Percentiles rank a stretch among this genome's conserved stretches.
Evolutionary conservation across 2,113 vertebrate species (phyloP).

Genomic region (Callopanchax toddi): DNA sequence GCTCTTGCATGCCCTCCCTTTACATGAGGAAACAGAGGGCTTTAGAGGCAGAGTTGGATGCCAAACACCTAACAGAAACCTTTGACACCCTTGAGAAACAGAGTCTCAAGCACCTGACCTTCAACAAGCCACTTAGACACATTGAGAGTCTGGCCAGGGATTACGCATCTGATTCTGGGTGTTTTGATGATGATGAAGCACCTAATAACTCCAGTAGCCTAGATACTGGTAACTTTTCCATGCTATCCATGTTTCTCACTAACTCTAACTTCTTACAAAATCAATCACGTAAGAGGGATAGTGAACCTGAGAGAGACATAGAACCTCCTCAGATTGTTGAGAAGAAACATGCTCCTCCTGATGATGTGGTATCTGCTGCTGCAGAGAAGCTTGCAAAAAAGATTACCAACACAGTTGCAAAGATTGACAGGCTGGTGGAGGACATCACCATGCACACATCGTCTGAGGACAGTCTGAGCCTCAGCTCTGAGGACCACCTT

Average conservation of each 20-base stretch:
- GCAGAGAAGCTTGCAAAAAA: slow-evolving; percentile 90
- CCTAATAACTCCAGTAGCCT: slow-evolving; percentile 87
- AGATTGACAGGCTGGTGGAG: slow-evolving; percentile 94
- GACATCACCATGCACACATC: slow-evolving; percentile 96
- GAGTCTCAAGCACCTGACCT: slow-evolving; percentile 80
- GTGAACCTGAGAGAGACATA: slow-evolving; percentile 83
- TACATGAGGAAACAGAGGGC: slow-evolving; percentile 97
- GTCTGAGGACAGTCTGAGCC: slow-evolving; percentile 95
- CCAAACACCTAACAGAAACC: slow-evolving; percentile 90
- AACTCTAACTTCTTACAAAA: slow-evolving; percentile 90
- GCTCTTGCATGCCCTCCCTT: slow-evolving; percentile 92
- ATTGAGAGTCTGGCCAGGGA: slow-evolving; percentile 94
- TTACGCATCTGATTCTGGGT: slow-evolving; percentile 95
- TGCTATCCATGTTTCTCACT: slow-evolving; percentile 91
- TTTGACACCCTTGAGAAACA: slow-evolving; percentile 92
- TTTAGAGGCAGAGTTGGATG: slow-evolving; percentile 92
- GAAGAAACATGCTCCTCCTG: slow-evolving; percentile 70
- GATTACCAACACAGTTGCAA: slow-evolving; percentile 91
- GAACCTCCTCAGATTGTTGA: slow-evolving; percentile 65
- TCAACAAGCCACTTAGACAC: slow-evolving; percentile 87
- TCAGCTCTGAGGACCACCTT: slow-evolving; percentile 93
- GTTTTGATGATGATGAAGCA: slow-evolving; percentile 94
- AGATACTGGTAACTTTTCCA: slow-evolving; percentile 85
- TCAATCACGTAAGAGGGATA: slow-evolving; percentile 83
- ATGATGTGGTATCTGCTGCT: slow-evolving; percentile 83